A percentile compares a stretch with the other conserved stretches of the same genome.
Conservation (phyloP, 1,140 invertebrate genomes). For the Caenorhabditis inopinata region DNA sequence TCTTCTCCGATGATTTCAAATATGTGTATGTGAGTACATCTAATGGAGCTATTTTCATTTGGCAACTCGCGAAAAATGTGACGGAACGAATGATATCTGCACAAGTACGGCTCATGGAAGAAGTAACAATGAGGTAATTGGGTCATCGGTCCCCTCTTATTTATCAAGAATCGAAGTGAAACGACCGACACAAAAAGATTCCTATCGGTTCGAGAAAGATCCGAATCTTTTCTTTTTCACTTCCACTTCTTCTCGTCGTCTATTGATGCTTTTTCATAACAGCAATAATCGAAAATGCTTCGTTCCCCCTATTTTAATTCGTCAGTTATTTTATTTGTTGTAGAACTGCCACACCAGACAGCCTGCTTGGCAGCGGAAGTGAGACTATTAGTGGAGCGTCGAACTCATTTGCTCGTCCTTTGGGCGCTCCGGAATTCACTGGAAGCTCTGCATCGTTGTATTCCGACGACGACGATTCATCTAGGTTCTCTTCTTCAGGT, state of each 20-base stretch:
- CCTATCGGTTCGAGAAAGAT: conserved; percentile 24
- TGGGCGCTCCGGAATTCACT: neutral
- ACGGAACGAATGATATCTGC: conserved; percentile 23
- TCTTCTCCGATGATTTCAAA: conserved; percentile 16
- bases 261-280: conserved; percentile 7
- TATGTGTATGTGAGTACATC: neutral
- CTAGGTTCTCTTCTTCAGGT: neutral
- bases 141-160: conserved; percentile 5
- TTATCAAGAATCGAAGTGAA: neutral
- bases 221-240: neutral
- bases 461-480: conserved; percentile 26
- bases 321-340: neutral
- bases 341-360: conserved; percentile 9
- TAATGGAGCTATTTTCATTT: conserved; percentile 15
- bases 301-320: neutral
- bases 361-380: conserved; percentile 6
- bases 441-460: conserved; percentile 1
- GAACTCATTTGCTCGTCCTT: neutral
- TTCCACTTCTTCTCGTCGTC: conserved; percentile 1
- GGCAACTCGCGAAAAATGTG: conserved; percentile 24
- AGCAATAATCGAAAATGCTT: conserved; percentile 2
- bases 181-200: conserved; percentile 10
- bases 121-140: conserved; percentile 27
- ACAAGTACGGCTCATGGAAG: conserved; percentile 15
- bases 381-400: conserved; percentile 2